Evolutionary conservation across 2,888 invertebrate genomes (phyloP), one percentile per base, ranked within the genome.

Genomic region (Trichogramma dendrolimi): DNA sequence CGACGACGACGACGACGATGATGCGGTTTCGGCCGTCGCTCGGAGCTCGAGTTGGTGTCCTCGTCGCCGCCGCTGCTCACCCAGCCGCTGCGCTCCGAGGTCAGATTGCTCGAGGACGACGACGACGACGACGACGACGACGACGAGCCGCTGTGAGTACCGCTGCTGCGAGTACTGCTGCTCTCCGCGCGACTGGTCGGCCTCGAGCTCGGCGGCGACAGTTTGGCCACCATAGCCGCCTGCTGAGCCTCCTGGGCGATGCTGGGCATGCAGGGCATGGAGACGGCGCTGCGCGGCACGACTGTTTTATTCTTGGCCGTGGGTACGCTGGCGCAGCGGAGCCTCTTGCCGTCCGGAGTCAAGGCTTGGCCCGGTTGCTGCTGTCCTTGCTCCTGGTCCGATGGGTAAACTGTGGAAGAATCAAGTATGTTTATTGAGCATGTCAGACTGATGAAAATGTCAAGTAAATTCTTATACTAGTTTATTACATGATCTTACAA

Each of bases 31-130:
- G 48, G 14, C 50, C 74, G 71, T 14, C 76, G 75, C 60, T 79
- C 77, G 27, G 77, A 78, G 64, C 76, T 76, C 4, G 77, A 77
- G 27, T 27, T 27, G n/a, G 77, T 79, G 57, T 76, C 77, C 1
- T 88, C 86, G 71, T 90, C 91, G 39, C 91, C 76, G 1, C 88
- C 86, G 71, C 91, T 92, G 42, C 91, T 91, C 0, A 92, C 91
- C 92, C 92, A 93, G 1, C 92, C 92, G 73, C 92, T 92, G 78
- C 91, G 90, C 77, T 92, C 92, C 71, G 91, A 92, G 5, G 83
- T 85, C 66, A 85, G 82, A 66, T 85, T 83, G 67, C 85, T 85
- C 2, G 85, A 85, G 50, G 84, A 85, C 14, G 85, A 84, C 63
- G 85, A 85, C 27, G 84, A 85, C 14, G 85, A 84, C 63, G 85